Evolutionary conservation across 2,113 vertebrate species (phyloP).

Genomic region (Alethe diademata): DNA sequence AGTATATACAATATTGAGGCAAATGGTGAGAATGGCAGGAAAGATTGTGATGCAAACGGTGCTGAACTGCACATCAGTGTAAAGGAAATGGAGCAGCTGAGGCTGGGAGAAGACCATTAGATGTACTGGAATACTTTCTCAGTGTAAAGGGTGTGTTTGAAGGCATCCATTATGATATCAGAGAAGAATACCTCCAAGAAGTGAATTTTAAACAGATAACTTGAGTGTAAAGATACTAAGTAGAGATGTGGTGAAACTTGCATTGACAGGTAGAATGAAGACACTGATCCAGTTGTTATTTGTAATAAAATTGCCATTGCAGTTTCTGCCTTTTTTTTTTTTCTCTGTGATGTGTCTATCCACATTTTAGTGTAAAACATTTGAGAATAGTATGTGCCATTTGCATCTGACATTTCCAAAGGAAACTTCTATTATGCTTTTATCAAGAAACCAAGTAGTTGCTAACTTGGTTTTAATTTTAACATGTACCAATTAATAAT

Average conservation of each 20-base stretch:
- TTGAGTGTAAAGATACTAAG: not conserved
- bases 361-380: conserved; percentile 41
- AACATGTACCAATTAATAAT: not conserved
- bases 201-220: not conserved
- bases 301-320: conserved; percentile 53
- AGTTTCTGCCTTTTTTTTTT: conserved; percentile 49
- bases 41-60: not conserved
- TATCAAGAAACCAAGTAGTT: not conserved
- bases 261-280: not conserved
- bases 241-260: not conserved
- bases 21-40: not conserved
- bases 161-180: not conserved
- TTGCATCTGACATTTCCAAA: not conserved
- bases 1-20: not conserved
- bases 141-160: not conserved
- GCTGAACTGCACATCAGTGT: not conserved
- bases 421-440: not conserved
- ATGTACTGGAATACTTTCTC: not conserved
- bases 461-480: not conserved
- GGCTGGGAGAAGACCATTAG: not conserved
- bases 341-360: conserved; percentile 39
- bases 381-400: not conserved
- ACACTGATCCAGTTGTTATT: not conserved
- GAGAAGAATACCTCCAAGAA: not conserved
- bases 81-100: not conserved